Evolutionary conservation across 2,797 vertebrate genomes (phyloP).

Genomic region (Leuciscus waleckii): DNA sequence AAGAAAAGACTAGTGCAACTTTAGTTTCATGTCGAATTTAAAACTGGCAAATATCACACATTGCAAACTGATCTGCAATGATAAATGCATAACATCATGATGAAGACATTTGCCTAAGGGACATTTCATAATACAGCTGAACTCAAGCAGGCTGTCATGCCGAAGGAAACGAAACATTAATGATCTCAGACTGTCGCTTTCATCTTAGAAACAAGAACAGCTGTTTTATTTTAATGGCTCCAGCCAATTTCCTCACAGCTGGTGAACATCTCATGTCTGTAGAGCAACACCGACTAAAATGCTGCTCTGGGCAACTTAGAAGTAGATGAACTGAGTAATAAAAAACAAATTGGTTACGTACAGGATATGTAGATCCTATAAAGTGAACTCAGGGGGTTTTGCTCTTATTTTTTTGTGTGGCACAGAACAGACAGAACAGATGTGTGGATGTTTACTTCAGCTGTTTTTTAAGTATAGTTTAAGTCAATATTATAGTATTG

Average conservation of each 20-base stretch:
- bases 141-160: not conserved
- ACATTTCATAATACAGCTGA: not conserved
- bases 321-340: slow-evolving; percentile 5
- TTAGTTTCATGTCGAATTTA: not conserved
- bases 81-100: not conserved
- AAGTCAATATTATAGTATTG: too few species aligned
- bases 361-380: not conserved
- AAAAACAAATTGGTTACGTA: slow-evolving; percentile 1
- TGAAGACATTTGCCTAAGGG: not conserved
- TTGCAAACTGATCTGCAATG: not conserved
- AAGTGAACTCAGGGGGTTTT: not conserved
- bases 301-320: not conserved
- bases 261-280: not conserved
- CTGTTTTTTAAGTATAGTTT: too few species aligned
- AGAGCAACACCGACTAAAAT: not conserved
- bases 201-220: slow-evolving; percentile 1
- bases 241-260: slow-evolving; percentile 6
- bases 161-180: not conserved
- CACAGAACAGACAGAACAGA: not conserved
- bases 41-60: not conserved
- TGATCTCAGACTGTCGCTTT: not conserved
- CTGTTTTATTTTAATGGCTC: slow-evolving; percentile 17
- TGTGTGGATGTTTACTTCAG: slow-evolving; percentile 1
- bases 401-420: not conserved
- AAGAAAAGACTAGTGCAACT: not conserved